Evolutionary conservation across 2,888 invertebrate genomes (phyloP).

Genomic region (Syrista parreyssii): DNA sequence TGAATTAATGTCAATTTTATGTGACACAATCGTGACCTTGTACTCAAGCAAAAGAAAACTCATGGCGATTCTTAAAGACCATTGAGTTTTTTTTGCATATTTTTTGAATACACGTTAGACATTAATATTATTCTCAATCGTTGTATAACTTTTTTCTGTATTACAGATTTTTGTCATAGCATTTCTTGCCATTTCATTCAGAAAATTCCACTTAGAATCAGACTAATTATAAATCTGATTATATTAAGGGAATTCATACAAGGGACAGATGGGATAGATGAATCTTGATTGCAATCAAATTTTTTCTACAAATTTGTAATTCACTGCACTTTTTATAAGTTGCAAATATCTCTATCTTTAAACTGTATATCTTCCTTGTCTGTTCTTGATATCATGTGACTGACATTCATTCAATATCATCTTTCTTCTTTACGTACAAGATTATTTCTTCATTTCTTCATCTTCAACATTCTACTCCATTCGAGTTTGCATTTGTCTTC

Average conservation of each 20-base stretch:
- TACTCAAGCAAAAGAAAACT: not conserved
- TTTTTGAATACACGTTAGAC: not conserved
- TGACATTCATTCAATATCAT: conserved; percentile 3
- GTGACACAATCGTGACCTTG: not conserved
- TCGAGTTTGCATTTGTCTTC: not conserved
- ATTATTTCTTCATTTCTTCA: conserved; percentile 5
- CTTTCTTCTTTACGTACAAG: conserved; percentile 5
- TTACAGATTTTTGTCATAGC: not conserved
- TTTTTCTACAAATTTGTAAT: not conserved
- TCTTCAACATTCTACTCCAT: not conserved
- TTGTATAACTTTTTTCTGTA: not conserved
- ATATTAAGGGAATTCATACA: not conserved
- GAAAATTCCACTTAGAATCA: not conserved
- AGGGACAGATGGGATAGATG: not conserved
- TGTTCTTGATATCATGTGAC: not conserved
- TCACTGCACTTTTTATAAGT: not conserved
- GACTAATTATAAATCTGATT: not conserved
- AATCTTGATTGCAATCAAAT: not conserved
- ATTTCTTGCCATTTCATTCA: not conserved
- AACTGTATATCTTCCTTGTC: not conserved
- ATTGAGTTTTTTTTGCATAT: not conserved
- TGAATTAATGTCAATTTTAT: not conserved
- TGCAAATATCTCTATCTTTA: not conserved
- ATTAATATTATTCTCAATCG: not conserved
- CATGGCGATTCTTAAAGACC: not conserved